A percentile compares a stretch with the other conserved stretches of the same genome.
These are phyloP conservation scores for Polyommatus iphigenia DNA, from an alignment of 2,888 invertebrate species.

Conservation along the genomic window DNA sequence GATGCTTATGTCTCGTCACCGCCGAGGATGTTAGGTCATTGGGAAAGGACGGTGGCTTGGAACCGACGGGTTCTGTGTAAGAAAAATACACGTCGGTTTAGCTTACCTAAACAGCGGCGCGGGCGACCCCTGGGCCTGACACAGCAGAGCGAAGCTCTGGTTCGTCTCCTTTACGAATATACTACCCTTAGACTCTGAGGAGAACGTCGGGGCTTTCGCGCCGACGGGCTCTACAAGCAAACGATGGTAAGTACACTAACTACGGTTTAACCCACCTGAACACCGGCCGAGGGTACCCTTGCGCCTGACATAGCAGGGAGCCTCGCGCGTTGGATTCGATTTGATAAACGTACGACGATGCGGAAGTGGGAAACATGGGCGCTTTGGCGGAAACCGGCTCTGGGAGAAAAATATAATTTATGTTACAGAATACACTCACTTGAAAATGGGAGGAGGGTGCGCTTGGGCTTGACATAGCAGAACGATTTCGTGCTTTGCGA, in stretches of 20 bases:
- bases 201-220: slow-evolving; percentile 82
- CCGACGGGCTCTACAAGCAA: slow-evolving; percentile 80
- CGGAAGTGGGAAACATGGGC: slow-evolving; percentile 74
- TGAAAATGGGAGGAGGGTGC: slow-evolving; percentile 84
- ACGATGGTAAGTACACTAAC: slow-evolving; percentile 38
- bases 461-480: slow-evolving; percentile 86
- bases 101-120: slow-evolving; percentile 84
- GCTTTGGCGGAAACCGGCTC: slow-evolving; percentile 76
- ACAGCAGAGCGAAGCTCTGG: slow-evolving; percentile 81
- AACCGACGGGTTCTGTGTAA: slow-evolving; percentile 81
- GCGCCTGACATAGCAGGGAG: slow-evolving; percentile 79
- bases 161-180: slow-evolving; percentile 80
- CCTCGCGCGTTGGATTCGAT: slow-evolving; percentile 63
- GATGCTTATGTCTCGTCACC: slow-evolving; percentile 77
- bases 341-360: slow-evolving; percentile 74
- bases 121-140: slow-evolving; percentile 83
- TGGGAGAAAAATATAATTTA: slow-evolving; percentile 53
- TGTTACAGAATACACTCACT: slow-evolving; percentile 73
- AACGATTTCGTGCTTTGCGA: slow-evolving; percentile 75
- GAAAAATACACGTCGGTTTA: slow-evolving; percentile 46
- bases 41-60: slow-evolving; percentile 81
- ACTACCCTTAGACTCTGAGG: slow-evolving; percentile 82
- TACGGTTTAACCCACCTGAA: slow-evolving; percentile 80
- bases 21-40: slow-evolving; percentile 81
- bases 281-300: slow-evolving; percentile 82